Evolutionary conservation across 1,140 invertebrate species (phyloP).

Genomic region (Caenorhabditis briggsae): DNA sequence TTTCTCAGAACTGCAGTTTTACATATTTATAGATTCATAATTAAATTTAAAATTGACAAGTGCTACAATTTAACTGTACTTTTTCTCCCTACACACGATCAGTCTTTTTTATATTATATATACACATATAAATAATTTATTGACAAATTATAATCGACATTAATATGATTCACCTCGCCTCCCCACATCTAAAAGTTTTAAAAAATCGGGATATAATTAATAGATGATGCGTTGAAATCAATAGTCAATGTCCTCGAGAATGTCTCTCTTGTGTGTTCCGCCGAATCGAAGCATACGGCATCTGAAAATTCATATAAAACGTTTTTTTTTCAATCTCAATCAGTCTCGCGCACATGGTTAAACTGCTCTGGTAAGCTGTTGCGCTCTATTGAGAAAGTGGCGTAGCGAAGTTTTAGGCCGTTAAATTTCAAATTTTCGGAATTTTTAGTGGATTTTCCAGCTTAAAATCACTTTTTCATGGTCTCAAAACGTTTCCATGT

Average conservation of each 20-base stretch:
- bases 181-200: not conserved
- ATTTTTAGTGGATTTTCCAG: too few relatives aligned
- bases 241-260: not conserved
- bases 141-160: not conserved
- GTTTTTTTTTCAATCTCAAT: too few relatives aligned
- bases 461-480: too few relatives aligned
- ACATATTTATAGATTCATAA: slow-evolving; percentile 33
- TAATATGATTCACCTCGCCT: not conserved
- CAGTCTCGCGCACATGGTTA: too few relatives aligned
- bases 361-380: too few relatives aligned
- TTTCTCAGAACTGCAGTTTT: slow-evolving; percentile 36
- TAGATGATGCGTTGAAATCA: not conserved
- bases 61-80: slow-evolving; percentile 46
- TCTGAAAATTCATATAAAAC: slow-evolving; percentile 24
- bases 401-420: too few relatives aligned
- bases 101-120: not conserved
- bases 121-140: slow-evolving; percentile 49
- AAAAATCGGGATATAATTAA: not conserved
- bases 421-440: too few relatives aligned
- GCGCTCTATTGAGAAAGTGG: not conserved
- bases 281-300: slow-evolving; percentile 46
- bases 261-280: slow-evolving; percentile 39
- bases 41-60: slow-evolving; percentile 40
- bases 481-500: too few relatives aligned
- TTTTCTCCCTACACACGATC: not conserved